Conservation (phyloP, 2,888 invertebrate species). For the Lycophotia porphyrea region DNA sequence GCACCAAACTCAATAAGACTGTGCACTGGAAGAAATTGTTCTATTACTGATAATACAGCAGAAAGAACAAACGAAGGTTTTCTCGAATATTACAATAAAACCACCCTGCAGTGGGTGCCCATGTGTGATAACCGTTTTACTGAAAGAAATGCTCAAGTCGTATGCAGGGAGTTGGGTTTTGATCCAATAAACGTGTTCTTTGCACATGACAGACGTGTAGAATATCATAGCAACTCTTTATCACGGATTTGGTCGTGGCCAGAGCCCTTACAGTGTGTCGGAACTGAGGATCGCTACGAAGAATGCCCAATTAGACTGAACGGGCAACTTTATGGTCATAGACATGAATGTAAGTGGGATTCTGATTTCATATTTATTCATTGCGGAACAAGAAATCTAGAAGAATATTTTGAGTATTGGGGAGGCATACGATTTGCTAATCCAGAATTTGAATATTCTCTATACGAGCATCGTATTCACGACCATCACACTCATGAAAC, state of each 20-base stretch:
- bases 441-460: constrained; percentile 96
- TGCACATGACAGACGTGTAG: constrained; percentile 95
- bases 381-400: constrained; percentile 94
- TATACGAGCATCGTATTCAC: constrained; percentile 95
- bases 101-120: constrained; percentile 98
- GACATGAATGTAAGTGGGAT: constrained; percentile 97
- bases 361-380: constrained; percentile 97
- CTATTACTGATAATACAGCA: constrained; percentile 88
- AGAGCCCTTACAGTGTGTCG: constrained; percentile 96
- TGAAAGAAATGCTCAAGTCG: constrained; percentile 98
- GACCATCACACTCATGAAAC: constrained; percentile 95
- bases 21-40: constrained; percentile 94
- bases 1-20: constrained; percentile 93
- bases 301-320: constrained; percentile 97
- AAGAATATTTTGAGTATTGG: constrained; percentile 95
- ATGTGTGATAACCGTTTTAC: constrained; percentile 99
- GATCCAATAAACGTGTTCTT: constrained; percentile 97
- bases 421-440: constrained; percentile 98
- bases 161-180: constrained; percentile 97
- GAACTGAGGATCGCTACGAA: constrained; percentile 94
- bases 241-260: constrained; percentile 98
- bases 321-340: constrained; percentile 96
- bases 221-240: constrained; percentile 96
- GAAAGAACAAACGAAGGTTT: constrained; percentile 94
- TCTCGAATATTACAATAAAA: constrained; percentile 98